phyloP scores from a whole-genome alignment of 2,888 invertebrate genomes.

The Stegana nigrithorax region DNA sequence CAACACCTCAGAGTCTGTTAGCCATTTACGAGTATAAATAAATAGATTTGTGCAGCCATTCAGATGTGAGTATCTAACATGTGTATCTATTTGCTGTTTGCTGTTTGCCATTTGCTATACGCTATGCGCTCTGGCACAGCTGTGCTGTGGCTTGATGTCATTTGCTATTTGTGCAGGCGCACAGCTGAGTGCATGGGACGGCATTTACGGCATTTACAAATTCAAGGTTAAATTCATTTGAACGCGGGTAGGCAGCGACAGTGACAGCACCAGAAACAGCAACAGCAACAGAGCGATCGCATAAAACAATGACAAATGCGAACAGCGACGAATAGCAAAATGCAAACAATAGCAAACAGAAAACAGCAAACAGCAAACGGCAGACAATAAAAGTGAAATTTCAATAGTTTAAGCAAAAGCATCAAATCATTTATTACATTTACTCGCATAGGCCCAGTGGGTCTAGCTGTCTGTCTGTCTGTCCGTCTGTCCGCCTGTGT shows the following conservation, averaged over 20 bases:
- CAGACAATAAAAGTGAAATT: too few species aligned
- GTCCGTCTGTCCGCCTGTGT: neutral
- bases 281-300: neutral
- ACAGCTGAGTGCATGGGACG: too few species aligned
- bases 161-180: slow-evolving; percentile 19
- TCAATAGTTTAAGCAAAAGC: too few species aligned
- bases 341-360: neutral
- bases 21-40: too few species aligned
- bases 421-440: too few species aligned
- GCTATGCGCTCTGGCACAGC: too few species aligned
- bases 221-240: slow-evolving; percentile 35
- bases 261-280: neutral
- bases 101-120: too few species aligned
- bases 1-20: too few species aligned
- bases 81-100: too few species aligned
- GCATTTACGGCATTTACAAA: slow-evolving; percentile 30
- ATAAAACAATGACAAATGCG: neutral
- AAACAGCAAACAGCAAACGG: neutral
- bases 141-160: slow-evolving; percentile 14
- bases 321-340: neutral
- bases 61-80: too few species aligned
- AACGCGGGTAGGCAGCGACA: slow-evolving; percentile 1
- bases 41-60: too few species aligned
- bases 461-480: neutral
- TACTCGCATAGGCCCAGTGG: too few species aligned